Evolutionary conservation across 2,797 vertebrate genomes (phyloP).

Genomic region (Antrozous pallidus): DNA sequence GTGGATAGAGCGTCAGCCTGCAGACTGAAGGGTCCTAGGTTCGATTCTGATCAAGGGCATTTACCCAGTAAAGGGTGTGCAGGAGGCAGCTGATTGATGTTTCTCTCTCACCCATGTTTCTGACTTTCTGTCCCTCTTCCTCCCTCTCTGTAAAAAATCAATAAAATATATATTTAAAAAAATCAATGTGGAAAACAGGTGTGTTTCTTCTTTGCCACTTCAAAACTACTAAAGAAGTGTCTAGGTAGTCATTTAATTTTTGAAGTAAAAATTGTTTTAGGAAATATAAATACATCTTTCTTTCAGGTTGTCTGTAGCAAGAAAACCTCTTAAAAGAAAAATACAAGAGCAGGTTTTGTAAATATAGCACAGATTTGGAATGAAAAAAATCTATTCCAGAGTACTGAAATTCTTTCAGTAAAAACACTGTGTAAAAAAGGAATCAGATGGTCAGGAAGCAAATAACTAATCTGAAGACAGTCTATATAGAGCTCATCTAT

Average conservation of each 20-base stretch:
- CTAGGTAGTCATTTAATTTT: conserved; percentile 11
- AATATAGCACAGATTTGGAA: neutral
- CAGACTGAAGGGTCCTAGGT: no score
- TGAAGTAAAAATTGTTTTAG: conserved; percentile 18
- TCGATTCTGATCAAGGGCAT: no score
- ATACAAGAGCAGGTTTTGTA: neutral
- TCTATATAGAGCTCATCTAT: neutral
- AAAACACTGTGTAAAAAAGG: neutral
- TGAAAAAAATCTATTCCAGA: conserved; percentile 2
- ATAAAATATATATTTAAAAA: conserved; percentile 46
- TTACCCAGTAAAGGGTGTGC: no score
- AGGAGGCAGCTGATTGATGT: no score
- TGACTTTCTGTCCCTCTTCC: no score
- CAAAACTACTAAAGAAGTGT: neutral
- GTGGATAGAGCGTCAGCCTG: no score
- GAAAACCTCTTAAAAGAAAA: conserved; percentile 25
- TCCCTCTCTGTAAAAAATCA: no score
- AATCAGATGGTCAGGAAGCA: neutral
- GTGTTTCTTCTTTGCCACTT: neutral
- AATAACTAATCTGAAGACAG: conserved; percentile 24
- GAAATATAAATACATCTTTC: conserved; percentile 2
- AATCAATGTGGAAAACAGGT: neutral
- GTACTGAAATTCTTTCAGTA: neutral
- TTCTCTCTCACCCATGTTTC: no score
- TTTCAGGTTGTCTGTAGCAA: neutral